phyloP scores from a whole-genome alignment of 2,797 vertebrate genomes.

The Coendou prehensilis region DNA sequence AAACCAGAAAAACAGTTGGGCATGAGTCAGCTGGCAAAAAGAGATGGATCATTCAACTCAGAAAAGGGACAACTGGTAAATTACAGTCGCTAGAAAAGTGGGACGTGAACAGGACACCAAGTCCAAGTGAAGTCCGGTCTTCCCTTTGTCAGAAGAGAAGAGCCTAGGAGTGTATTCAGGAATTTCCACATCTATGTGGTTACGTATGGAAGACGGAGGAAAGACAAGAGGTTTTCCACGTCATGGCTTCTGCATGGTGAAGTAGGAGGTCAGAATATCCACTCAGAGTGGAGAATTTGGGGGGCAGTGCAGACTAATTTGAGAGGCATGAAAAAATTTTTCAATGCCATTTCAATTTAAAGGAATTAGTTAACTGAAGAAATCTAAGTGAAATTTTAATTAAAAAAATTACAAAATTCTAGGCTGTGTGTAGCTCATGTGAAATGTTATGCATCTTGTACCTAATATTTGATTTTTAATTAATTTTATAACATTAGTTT shows the following conservation, averaged over 20 bases:
- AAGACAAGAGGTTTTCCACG: not conserved
- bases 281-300: not conserved
- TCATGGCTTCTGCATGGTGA: not conserved
- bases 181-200: rapidly evolving
- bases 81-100: not conserved
- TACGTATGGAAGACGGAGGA: rapidly evolving
- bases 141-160: not conserved
- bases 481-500: constrained; percentile 37
- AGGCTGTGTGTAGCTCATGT: not conserved
- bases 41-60: not conserved
- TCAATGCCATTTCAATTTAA: not conserved
- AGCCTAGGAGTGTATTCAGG: rapidly evolving
- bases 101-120: too few relatives aligned
- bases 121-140: not conserved
- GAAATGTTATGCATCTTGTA: not conserved
- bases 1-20: not conserved
- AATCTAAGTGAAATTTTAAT: not conserved
- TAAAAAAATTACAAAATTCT: not conserved
- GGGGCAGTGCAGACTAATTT: not conserved
- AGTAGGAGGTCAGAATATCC: not conserved
- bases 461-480: constrained; percentile 61
- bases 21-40: not conserved
- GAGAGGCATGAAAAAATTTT: not conserved
- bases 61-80: not conserved
- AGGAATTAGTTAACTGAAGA: not conserved